Evolutionary conservation across 2,797 vertebrate species (phyloP).

Genomic region (Crenuchus spilurus): DNA sequence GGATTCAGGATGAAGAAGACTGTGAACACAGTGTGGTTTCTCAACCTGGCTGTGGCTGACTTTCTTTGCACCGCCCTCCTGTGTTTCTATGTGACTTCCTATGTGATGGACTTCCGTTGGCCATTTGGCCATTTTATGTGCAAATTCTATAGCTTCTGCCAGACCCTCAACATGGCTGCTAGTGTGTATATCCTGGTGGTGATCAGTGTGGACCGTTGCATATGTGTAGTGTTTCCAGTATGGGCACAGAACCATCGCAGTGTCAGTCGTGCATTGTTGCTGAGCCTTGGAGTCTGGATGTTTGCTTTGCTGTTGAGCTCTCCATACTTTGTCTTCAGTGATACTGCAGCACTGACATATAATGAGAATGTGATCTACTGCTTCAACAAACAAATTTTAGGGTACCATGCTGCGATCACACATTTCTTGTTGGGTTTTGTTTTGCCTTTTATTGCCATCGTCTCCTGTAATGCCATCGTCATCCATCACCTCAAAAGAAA

Average conservation of each 20-base stretch:
- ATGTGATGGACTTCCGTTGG: slow-evolving; percentile 85
- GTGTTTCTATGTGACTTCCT: slow-evolving; percentile 83
- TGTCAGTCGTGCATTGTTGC: slow-evolving; percentile 73
- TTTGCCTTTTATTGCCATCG: slow-evolving; percentile 82
- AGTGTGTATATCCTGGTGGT: slow-evolving; percentile 87
- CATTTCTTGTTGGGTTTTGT: slow-evolving; percentile 85
- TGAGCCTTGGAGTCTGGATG: slow-evolving; percentile 80
- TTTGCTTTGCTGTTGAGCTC: slow-evolving; percentile 82
- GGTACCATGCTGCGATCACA: too few species aligned
- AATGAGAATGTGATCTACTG: slow-evolving; percentile 78
- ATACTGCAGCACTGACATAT: slow-evolving; percentile 70
- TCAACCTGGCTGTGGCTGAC: slow-evolving; percentile 88
- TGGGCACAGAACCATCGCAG: slow-evolving; percentile 89
- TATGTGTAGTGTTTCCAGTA: slow-evolving; percentile 83
- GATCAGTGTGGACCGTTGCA: slow-evolving; percentile 87
- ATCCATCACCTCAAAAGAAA: slow-evolving; percentile 78
- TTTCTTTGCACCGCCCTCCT: slow-evolving; percentile 90
- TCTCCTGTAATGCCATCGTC: slow-evolving; percentile 83
- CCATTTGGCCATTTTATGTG: slow-evolving; percentile 88
- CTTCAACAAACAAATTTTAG: too few species aligned
- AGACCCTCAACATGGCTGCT: slow-evolving; percentile 88
- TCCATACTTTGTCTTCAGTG: slow-evolving; percentile 84
- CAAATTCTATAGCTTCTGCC: slow-evolving; percentile 83
- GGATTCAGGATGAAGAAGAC: slow-evolving; percentile 93
- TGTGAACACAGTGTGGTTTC: slow-evolving; percentile 86